These are phyloP conservation scores for Nesometra sesokonis DNA, from an alignment of 35 echinoderm and acorn worm genomes.

Conservation along the genomic window DNA sequence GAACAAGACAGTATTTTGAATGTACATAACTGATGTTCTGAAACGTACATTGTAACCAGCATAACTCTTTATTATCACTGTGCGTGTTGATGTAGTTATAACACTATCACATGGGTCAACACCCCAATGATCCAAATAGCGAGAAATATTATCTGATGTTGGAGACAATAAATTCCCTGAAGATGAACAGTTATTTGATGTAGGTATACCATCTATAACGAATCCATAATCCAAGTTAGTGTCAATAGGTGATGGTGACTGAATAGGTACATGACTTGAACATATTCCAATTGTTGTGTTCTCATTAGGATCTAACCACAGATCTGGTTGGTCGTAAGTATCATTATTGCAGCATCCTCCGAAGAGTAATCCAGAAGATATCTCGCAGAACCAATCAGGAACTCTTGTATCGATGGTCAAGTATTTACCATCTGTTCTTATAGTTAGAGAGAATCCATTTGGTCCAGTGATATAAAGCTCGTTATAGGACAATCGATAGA, in stretches of 20 bases:
- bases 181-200: not conserved
- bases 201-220: not conserved
- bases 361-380: conserved; percentile 52
- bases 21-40: conserved; percentile 32
- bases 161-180: not conserved
- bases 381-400: conserved; percentile 33
- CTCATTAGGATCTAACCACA: not conserved
- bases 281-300: conserved; percentile 6
- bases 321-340: not conserved
- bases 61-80: conserved; percentile 8
- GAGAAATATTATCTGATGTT: conserved; percentile 15
- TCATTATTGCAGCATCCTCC: conserved; percentile 58
- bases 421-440: conserved; percentile 45
- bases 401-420: conserved; percentile 47
- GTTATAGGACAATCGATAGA: conserved; percentile 53
- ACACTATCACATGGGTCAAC: conserved; percentile 50
- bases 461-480: conserved; percentile 61
- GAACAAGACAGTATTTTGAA: conserved; percentile 18
- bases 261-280: not conserved
- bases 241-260: conserved; percentile 31
- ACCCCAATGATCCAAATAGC: conserved; percentile 38
- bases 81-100: conserved; percentile 31
- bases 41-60: conserved; percentile 40
- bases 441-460: conserved; percentile 33
- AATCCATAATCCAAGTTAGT: conserved; percentile 4